Base-by-base conservation (phyloP, 2,888 invertebrate species). In the Caradrina clavipalpis region DNA sequence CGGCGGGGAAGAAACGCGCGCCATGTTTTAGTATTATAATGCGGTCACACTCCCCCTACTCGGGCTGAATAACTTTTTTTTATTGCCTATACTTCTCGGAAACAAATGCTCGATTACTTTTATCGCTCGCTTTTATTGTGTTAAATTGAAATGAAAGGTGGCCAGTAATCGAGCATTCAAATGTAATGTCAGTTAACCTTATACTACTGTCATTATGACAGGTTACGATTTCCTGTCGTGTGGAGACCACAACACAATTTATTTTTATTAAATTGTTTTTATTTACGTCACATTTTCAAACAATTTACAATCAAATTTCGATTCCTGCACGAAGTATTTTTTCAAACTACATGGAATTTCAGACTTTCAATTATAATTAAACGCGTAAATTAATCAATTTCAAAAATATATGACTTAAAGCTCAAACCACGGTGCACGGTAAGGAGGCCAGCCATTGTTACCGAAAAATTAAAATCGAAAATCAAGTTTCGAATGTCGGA, bases 1-100 rank as follows among this genome's bases (percentile, higher is more conserved):
- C 87, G 91, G 83, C 84, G 84, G 86, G 89, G 89, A 90, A 90
- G 90, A 88, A 91, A 87, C 89, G 88, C 74, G 89, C 89, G 87
- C 81, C 90, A 88, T 89, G 89, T 94, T 94, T 94, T 93, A 94
- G 90, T 94, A 91, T 93, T 91, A 93, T 93, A 94, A 94, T 93
- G 94, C 89, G 95, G 94, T 94, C 92, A 90, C 90, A 89, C 89
- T 88, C 88, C 86, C 87, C 87, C 87, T 86, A 82, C 82, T 67
- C 78, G 73, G 70, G 49, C 86, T 88, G 87, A 90, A 89, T 90
- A 89, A 87, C 82, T 88, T 90, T 84, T 86, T 89, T 94, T 94
- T 93, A 93, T 90, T 87, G 84, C 88, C 80, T 87, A 88, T 82
- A 87, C 86, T 92, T 93, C 92, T 90, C 73, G 84, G 93, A 92